A percentile compares a stretch with the other conserved stretches of the same genome.
Conservation (phyloP, 2,113 vertebrate species). For the Polyodon spathula region DNA sequence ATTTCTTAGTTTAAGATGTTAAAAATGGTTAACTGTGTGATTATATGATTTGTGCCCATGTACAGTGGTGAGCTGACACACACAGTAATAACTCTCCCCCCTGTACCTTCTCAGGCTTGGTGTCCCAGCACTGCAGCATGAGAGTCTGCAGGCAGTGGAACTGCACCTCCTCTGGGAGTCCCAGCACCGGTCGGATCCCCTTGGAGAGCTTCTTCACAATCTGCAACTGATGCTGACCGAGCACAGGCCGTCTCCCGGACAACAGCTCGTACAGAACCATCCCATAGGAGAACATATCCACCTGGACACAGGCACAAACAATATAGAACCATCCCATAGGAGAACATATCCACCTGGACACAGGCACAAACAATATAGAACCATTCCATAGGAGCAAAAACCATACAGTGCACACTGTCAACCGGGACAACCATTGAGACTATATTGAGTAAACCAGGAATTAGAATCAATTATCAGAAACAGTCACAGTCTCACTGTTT, state of each 20-base stretch:
- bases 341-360: slow-evolving; percentile 92
- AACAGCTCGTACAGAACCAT: slow-evolving; percentile 93
- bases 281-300: slow-evolving; percentile 96
- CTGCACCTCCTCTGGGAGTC: slow-evolving; percentile 77
- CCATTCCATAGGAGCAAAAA: neutral
- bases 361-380: neutral
- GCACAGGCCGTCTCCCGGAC: slow-evolving; percentile 70
- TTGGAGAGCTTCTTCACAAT: slow-evolving; percentile 88
- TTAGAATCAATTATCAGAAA: too few relatives aligned
- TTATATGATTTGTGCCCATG: too few relatives aligned
- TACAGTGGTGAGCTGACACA: neutral
- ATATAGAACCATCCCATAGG: slow-evolving; percentile 73
- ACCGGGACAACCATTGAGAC: too few relatives aligned
- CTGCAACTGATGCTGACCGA: slow-evolving; percentile 87
- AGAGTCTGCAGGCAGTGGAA: slow-evolving; percentile 72
- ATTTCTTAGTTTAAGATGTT: too few relatives aligned
- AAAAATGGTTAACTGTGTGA: too few relatives aligned
- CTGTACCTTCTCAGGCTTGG: slow-evolving; percentile 86
- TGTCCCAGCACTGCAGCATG: slow-evolving; percentile 91
- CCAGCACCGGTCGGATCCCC: slow-evolving; percentile 76
- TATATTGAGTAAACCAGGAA: too few relatives aligned
- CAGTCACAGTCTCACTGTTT: too few relatives aligned
- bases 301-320: slow-evolving; percentile 51
- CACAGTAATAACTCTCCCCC: neutral
- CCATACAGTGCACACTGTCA: too few relatives aligned